Evolutionary conservation across 2,888 invertebrate genomes (phyloP).

Genomic region (Dorcus hopei): DNA sequence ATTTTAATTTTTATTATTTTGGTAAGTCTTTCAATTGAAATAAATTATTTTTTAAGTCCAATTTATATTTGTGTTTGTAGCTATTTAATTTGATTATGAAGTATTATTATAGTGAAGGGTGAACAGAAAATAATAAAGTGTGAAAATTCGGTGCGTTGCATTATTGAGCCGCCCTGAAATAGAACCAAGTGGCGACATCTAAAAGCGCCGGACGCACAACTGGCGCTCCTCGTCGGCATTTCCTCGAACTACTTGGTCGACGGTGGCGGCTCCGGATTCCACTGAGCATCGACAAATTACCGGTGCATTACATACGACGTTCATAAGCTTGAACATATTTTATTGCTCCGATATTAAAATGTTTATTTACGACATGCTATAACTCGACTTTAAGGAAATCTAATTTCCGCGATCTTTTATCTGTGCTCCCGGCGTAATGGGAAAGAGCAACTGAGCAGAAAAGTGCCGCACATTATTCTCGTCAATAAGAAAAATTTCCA

Average conservation of each 20-base stretch:
- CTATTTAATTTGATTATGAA: too few relatives aligned
- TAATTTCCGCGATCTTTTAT: slow-evolving; percentile 15
- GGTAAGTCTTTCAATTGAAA: too few relatives aligned
- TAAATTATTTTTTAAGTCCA: too few relatives aligned
- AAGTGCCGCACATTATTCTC: slow-evolving; percentile 17
- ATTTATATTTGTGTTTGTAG: too few relatives aligned
- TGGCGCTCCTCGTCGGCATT: slow-evolving; percentile 6
- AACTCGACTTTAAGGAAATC: slow-evolving; percentile 10
- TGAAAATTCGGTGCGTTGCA: not conserved
- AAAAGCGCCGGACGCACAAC: not conserved
- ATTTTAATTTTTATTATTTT: too few relatives aligned
- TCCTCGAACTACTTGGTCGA: slow-evolving; percentile 5
- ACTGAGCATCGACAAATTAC: slow-evolving; percentile 20
- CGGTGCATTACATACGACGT: slow-evolving; percentile 7
- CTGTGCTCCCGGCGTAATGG: slow-evolving; percentile 6
- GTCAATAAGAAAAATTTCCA: slow-evolving; percentile 21
- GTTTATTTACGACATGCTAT: slow-evolving; percentile 20
- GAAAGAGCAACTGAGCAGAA: slow-evolving; percentile 10
- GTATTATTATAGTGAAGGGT: too few relatives aligned
- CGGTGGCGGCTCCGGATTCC: slow-evolving; percentile 11
- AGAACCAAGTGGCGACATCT: slow-evolving; percentile 1
- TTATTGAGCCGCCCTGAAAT: slow-evolving; percentile 1
- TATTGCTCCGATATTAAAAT: slow-evolving; percentile 20
- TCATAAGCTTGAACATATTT: slow-evolving; percentile 14
- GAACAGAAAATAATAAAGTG: too few relatives aligned